Base-by-base conservation (phyloP, 1,140 invertebrate species). In the Pseudachorutes palmiensis region DNA sequence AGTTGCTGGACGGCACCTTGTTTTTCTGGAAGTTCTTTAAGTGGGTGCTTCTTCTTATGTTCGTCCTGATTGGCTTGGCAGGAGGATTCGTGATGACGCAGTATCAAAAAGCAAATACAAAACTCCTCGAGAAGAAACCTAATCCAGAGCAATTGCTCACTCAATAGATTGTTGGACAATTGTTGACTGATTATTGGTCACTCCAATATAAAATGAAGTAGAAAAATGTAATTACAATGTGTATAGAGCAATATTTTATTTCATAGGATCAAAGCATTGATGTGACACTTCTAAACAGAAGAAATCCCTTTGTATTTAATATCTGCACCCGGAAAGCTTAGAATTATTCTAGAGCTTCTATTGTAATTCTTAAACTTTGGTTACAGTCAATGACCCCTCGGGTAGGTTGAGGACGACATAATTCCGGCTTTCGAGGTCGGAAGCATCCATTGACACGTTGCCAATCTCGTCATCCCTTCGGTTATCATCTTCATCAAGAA, bases 401-500 rank as follows among this genome's bases (percentile, higher is more conserved):
- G 26, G 26, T 2, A 60, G 58, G 24, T 22, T 60, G 12, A 60
- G 58, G 31, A 32, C 22, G 12, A 28, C 14, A 16, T 29, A 32
- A 22, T 29, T 12, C 31, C 24, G 5, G 2, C 14, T 28, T 22
- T 60, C 26, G 24, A 60, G 26, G 9, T 60, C 58, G 31, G 59
- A 61, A 26, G 59, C 59, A 28, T 61, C 33, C 30, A 30, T 5
- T 9, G 19, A 9, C 3, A 30, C 29, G 26, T 66, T 62, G 1
- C 72, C 72, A 22, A 66, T 41, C 28, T 69, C 69, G 41, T 73
- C 72, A 55, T 73, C 72, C 24, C 58, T 24, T 12, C 69, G 41
- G 31, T 60, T 65, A 12, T 73, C 70, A 31, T 73, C 72, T 28
- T 71, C 58, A 36, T 73, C 72, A 1, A 73, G 48, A 29, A 73